A percentile compares a stretch with the other conserved stretches of the same genome.
These are phyloP conservation scores for Cheilosia soror DNA, from an alignment of 2,888 invertebrate species.

Conservation along the genomic window DNA sequence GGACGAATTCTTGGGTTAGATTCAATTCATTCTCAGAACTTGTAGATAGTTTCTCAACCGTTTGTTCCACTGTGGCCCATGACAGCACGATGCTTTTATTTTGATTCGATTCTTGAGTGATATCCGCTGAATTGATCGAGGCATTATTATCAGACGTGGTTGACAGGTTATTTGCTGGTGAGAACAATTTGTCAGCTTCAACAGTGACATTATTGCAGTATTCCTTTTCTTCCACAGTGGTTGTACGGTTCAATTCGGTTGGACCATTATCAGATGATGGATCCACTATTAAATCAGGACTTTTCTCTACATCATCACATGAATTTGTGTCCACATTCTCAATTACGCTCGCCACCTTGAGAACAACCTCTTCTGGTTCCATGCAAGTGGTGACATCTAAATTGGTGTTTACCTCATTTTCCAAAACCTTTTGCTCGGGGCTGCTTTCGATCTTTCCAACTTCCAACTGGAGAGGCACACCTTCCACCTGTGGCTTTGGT, in stretches of 20 bases:
- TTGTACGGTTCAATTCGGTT: background rate
- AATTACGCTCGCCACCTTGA: slow-evolving; percentile 42
- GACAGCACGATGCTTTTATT: slow-evolving; percentile 32
- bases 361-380: slow-evolving; percentile 8
- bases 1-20: slow-evolving; percentile 16
- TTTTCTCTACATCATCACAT: slow-evolving; percentile 27
- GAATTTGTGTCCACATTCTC: slow-evolving; percentile 62
- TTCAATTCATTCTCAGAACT: slow-evolving; percentile 8
- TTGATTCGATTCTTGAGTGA: slow-evolving; percentile 18
- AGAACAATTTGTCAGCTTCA: slow-evolving; percentile 46
- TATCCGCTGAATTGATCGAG: slow-evolving; percentile 9
- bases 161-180: background rate
- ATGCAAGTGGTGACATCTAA: slow-evolving; percentile 42
- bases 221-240: slow-evolving; percentile 6
- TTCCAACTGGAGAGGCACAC: background rate
- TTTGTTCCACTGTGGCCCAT: slow-evolving; percentile 37
- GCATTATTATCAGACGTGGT: background rate
- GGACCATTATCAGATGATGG: slow-evolving; percentile 5
- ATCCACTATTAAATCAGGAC: slow-evolving; percentile 22
- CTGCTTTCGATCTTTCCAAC: background rate
- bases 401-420: slow-evolving; percentile 27
- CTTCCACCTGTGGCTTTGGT: background rate
- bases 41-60: slow-evolving; percentile 13
- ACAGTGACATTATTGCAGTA: slow-evolving; percentile 52
- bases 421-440: background rate